phyloP scores from a whole-genome alignment of 2,113 vertebrate species.

The Onychostoma macrolepis region DNA sequence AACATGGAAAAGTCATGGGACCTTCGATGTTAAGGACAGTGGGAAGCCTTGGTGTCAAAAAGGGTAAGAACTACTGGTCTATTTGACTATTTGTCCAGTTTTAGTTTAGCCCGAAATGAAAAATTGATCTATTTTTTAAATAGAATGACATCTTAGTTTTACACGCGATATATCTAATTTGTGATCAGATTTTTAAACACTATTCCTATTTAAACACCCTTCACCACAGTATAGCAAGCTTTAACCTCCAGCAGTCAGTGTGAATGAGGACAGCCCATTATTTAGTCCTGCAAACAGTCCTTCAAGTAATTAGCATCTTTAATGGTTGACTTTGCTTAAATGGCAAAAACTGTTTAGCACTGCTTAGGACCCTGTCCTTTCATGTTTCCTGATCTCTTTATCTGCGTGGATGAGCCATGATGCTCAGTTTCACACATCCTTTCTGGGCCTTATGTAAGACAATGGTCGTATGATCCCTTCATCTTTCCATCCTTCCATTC shows the following conservation, averaged over 20 bases:
- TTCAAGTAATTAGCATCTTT: not conserved
- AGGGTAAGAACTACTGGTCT: not conserved
- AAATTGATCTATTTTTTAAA: not conserved
- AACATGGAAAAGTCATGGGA: not conserved
- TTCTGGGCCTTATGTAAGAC: conserved; percentile 38
- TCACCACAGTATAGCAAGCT: not conserved
- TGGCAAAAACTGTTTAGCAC: conserved; percentile 7
- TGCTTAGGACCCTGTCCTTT: not conserved
- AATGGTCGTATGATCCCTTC: conserved; percentile 2
- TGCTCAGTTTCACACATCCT: not conserved
- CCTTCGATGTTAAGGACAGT: not conserved
- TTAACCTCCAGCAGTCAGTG: not conserved
- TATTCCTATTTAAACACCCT: not conserved
- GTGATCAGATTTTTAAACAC: not conserved
- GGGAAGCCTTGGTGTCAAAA: not conserved
- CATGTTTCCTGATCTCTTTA: conserved; percentile 20
- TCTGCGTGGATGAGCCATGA: not conserved
- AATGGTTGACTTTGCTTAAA: not conserved
- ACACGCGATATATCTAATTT: not conserved
- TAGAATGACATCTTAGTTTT: not conserved
- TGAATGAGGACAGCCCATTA: not conserved
- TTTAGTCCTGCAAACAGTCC: not conserved
- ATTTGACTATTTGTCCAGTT: not conserved
- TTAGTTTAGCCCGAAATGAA: not conserved
- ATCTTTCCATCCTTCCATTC: conserved; percentile 35